Percentiles rank a stretch among this genome's conserved stretches.
These are phyloP conservation scores for Lordiphosa andalusiaca DNA, from an alignment of 2,888 invertebrate species.

Conservation along the genomic window DNA sequence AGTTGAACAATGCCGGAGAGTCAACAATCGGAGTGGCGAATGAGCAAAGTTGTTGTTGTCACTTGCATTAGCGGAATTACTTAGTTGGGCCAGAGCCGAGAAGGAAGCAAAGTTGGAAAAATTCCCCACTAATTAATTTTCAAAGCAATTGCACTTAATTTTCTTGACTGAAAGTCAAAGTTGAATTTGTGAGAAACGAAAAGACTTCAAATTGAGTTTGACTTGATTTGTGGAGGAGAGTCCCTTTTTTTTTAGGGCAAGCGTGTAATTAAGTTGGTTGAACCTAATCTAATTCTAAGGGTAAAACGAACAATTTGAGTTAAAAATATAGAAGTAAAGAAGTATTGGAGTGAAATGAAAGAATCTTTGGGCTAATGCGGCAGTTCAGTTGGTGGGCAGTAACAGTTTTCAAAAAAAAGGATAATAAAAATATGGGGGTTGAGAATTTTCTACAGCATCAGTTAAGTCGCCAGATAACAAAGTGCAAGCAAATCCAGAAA, in stretches of 20 bases:
- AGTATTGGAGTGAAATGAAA: too few species aligned
- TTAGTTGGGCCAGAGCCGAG: constrained; percentile 6
- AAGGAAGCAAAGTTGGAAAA: constrained; percentile 14
- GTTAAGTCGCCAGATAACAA: too few species aligned
- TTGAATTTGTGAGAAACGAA: constrained; percentile 26
- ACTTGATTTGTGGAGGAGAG: constrained; percentile 9
- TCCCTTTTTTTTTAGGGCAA: not conserved
- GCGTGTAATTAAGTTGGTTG: not conserved
- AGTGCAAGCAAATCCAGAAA: too few species aligned
- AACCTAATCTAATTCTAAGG: not conserved
- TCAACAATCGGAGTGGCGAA: constrained; percentile 49
- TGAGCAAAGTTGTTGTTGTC: constrained; percentile 36
- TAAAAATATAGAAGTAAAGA: too few species aligned
- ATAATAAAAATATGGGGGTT: too few species aligned
- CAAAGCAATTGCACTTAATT: constrained; percentile 52
- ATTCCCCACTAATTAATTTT: constrained; percentile 65
- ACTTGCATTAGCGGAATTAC: constrained; percentile 71
- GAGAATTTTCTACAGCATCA: too few species aligned
- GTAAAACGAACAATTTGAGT: too few species aligned
- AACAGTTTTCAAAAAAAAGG: too few species aligned
- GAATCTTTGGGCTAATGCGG: too few species aligned
- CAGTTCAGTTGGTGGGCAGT: too few species aligned
- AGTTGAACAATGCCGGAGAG: constrained; percentile 55
- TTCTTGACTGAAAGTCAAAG: constrained; percentile 19
- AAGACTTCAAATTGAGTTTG: constrained; percentile 10